Conservation (phyloP, 2,888 invertebrate genomes). For the Masnerella sp. region DNA sequence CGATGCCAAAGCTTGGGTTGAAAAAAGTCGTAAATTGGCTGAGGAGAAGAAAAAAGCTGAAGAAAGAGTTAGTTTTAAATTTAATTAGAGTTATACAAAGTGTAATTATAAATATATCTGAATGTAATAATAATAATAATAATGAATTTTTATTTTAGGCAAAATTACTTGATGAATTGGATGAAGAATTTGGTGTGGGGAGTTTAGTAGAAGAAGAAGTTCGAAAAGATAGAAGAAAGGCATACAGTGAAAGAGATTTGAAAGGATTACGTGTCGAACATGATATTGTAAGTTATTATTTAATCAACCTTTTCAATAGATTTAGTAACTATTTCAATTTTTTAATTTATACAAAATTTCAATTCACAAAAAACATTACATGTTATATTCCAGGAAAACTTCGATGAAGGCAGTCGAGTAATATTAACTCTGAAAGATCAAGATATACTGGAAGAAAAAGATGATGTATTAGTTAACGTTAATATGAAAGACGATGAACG, state of each 20-base stretch:
- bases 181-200: conserved; percentile 94
- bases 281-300: conserved; percentile 79
- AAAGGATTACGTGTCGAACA: conserved; percentile 93
- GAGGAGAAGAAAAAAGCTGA: conserved; percentile 91
- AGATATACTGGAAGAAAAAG: conserved; percentile 90
- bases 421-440: conserved; percentile 96
- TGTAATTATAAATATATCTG: neutral
- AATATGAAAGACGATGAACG: conserved; percentile 91
- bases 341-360: neutral
- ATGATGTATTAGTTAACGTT: conserved; percentile 94
- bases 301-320: no score
- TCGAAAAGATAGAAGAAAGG: conserved; percentile 79
- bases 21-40: conserved; percentile 86
- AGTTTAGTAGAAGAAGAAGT: conserved; percentile 90
- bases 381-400: conserved; percentile 77
- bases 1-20: conserved; percentile 89
- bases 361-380: no score
- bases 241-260: conserved; percentile 86
- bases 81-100: neutral
- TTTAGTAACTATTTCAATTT: neutral
- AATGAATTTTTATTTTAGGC: conserved; percentile 81
- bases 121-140: neutral
- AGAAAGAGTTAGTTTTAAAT: conserved; percentile 81
- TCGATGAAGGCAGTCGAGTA: conserved; percentile 89
- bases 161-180: conserved; percentile 95